These are phyloP conservation scores for Plebejus melissa DNA, from an alignment of 2,888 invertebrate species.

Conservation along the genomic window DNA sequence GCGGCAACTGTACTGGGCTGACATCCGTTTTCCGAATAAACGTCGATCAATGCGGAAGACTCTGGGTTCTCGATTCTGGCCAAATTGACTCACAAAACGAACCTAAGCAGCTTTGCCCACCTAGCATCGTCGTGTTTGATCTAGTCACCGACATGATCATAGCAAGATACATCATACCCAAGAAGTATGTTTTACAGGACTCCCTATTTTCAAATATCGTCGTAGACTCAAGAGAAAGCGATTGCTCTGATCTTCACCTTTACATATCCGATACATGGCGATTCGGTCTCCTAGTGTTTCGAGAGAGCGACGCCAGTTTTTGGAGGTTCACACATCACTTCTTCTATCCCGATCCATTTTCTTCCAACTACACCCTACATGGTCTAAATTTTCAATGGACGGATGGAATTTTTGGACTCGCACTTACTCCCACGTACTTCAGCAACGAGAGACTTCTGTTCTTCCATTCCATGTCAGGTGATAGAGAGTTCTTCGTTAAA, in stretches of 20 bases:
- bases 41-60: slow-evolving; percentile 85
- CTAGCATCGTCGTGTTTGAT: slow-evolving; percentile 86
- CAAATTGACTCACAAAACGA: slow-evolving; percentile 82
- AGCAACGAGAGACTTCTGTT: slow-evolving; percentile 82
- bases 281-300: slow-evolving; percentile 81
- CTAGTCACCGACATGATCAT: slow-evolving; percentile 81
- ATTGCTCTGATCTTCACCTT: slow-evolving; percentile 82
- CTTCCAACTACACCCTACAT: slow-evolving; percentile 85
- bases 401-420: slow-evolving; percentile 88
- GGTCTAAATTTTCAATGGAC: slow-evolving; percentile 89
- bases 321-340: slow-evolving; percentile 83
- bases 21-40: slow-evolving; percentile 88
- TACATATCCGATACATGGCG: slow-evolving; percentile 86
- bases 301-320: slow-evolving; percentile 76
- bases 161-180: slow-evolving; percentile 81
- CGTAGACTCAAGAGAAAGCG: slow-evolving; percentile 78
- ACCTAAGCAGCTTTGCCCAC: slow-evolving; percentile 84
- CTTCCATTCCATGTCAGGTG: slow-evolving; percentile 91
- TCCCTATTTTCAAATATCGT: slow-evolving; percentile 84
- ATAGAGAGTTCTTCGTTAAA: slow-evolving; percentile 86
- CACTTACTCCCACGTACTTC: slow-evolving; percentile 79
- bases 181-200: slow-evolving; percentile 82
- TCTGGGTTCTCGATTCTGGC: slow-evolving; percentile 91
- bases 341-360: slow-evolving; percentile 86
- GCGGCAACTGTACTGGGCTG: slow-evolving; percentile 80